phyloP scores from a whole-genome alignment of 2,888 invertebrate genomes.

The Dioctria rufipes region DNA sequence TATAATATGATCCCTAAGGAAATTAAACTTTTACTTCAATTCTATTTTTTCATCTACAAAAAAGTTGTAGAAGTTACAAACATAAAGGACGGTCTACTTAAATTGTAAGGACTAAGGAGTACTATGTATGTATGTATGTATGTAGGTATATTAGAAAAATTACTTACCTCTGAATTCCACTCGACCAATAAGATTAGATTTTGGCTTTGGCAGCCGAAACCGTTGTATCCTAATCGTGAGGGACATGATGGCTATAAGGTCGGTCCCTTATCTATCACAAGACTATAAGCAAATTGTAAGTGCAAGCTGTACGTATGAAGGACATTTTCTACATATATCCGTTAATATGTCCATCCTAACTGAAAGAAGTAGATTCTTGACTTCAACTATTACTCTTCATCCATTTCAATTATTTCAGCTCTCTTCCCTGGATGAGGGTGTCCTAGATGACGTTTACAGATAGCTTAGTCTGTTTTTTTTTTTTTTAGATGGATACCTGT shows the following conservation, averaged over 20 bases:
- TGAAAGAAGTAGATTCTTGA: background rate
- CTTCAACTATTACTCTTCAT: background rate
- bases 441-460: background rate
- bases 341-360: background rate
- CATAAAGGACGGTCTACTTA: too few relatives aligned
- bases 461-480: background rate
- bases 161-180: conserved; percentile 84
- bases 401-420: conserved; percentile 19
- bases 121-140: too few relatives aligned
- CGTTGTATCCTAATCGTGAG: conserved; percentile 79
- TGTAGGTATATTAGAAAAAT: background rate
- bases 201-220: conserved; percentile 79
- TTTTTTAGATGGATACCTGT: too few relatives aligned
- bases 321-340: conserved; percentile 15
- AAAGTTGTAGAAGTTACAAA: conserved; percentile 17
- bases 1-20: background rate
- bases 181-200: conserved; percentile 78
- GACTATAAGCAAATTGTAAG: conserved; percentile 30
- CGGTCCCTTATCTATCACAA: conserved; percentile 43
- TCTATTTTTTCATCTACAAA: background rate
- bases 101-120: too few relatives aligned
- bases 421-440: background rate
- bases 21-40: background rate
- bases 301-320: background rate
- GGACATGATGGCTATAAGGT: conserved; percentile 75